Evolutionary conservation across 1,140 invertebrate species (phyloP).

Genomic region (Pseudomyrmex gracilis): DNA sequence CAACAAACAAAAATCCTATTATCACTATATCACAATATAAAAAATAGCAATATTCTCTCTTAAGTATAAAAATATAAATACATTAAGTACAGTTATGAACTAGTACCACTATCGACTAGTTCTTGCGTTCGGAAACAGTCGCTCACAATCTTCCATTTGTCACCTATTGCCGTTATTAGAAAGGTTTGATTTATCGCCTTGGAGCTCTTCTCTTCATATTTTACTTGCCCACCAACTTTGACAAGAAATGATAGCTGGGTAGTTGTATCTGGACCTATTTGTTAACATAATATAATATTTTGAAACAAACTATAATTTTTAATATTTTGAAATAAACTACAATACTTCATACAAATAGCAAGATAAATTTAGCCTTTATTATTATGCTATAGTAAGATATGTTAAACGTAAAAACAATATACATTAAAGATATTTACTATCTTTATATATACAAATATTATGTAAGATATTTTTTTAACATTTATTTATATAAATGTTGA

Average conservation of each 20-base stretch:
- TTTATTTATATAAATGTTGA: neutral
- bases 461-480: conserved; percentile 20
- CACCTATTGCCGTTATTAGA: conserved; percentile 91
- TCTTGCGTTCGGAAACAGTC: conserved; percentile 93
- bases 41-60: neutral
- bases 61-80: too few relatives aligned
- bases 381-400: conserved; percentile 14
- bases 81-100: neutral
- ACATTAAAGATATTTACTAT: neutral
- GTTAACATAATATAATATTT: conserved; percentile 15
- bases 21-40: neutral
- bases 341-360: neutral
- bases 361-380: conserved; percentile 26
- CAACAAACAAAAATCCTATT: neutral
- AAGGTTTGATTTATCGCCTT: conserved; percentile 93
- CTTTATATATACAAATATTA: conserved; percentile 24
- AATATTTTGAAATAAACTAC: conserved; percentile 21
- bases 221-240: conserved; percentile 90
- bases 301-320: conserved; percentile 1
- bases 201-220: conserved; percentile 87
- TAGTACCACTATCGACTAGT: conserved; percentile 65
- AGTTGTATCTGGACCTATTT: conserved; percentile 86
- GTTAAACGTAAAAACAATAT: conserved; percentile 32
- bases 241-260: conserved; percentile 91
- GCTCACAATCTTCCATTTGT: conserved; percentile 95